Base-by-base conservation (phyloP, 1,140 invertebrate species). In the Gonatopus flavifemur region DNA sequence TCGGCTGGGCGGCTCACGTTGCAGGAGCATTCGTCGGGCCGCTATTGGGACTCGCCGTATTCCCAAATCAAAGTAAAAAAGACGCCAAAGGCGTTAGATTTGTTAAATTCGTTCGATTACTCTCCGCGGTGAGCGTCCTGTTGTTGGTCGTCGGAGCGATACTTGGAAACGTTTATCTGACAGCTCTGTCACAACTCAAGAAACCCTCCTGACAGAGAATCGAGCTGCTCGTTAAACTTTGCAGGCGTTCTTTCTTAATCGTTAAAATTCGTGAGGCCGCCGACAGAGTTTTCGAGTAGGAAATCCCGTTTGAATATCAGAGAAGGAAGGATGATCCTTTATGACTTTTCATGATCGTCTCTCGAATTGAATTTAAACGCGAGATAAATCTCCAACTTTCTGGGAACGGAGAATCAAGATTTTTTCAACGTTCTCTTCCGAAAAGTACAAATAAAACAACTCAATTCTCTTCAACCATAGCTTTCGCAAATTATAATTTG, bases 1-100 rank as follows among this genome's bases (percentile, higher is more conserved):
- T 89, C 22, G 86, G 88, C 25, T 90, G 93, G 83, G 85, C 88
- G 5, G 90, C 92, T 0, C 89, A 94, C 64, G 72, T 88, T 18
- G 86, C 88, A 16, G 93, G 93, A 7, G 91, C 89, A 1, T 56
- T 89, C 1, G 83, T 86, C 3, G 93, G 93, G 1, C 72, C 94
- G 0, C 78, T 91, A 2, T 65, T 93, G n/a, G 92, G 90, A 1
- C 82, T 94, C 24, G 75, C 92, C 3, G 77, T 91, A 2, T 88
- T 91, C 56, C 80, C 77, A 0, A 76, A 74, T 2, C 72, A 79
- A 42, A 76, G 72, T 49, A 74, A 73, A 57, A 76, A 74, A 47
- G 76, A 76, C 55, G 57, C 69, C 9, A 56, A 70, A 3, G 74
- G 70, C 7, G 59, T 70, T 4, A 61, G 67, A 28, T 76, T 76